Conservation (phyloP, 2,113 vertebrate species). For the Odocoileus hemionus region DNA sequence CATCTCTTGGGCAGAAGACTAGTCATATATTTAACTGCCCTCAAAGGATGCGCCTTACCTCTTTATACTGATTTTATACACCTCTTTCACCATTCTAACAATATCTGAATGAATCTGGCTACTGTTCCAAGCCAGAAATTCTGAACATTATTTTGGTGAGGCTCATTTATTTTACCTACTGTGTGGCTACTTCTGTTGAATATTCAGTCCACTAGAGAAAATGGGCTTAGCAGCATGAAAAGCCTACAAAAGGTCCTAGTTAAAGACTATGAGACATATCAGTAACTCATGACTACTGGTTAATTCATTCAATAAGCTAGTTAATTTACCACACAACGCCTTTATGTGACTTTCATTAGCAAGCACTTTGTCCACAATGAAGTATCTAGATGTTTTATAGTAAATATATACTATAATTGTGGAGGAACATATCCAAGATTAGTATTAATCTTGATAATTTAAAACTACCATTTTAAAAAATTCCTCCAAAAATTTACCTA, state of each 20-base stretch:
- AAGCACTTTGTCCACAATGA: neutral
- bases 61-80: neutral
- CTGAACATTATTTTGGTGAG: neutral
- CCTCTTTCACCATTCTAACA: neutral
- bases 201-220: neutral
- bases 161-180: neutral
- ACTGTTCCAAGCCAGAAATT: constrained; percentile 15
- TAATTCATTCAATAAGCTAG: neutral
- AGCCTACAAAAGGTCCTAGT: neutral
- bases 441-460: neutral
- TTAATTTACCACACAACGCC: neutral
- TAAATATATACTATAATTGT: neutral
- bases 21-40: neutral
- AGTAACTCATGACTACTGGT: neutral
- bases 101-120: constrained; percentile 10
- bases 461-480: neutral
- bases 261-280: neutral
- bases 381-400: neutral
- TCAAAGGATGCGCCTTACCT: neutral
- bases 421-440: neutral
- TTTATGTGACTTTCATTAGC: neutral
- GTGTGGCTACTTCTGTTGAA: neutral
- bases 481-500: neutral
- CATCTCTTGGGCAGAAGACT: constrained; percentile 10
- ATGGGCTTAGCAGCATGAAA: neutral